Base-by-base conservation (phyloP, 1,140 invertebrate genomes). In the Drosophila pruinosa region DNA sequence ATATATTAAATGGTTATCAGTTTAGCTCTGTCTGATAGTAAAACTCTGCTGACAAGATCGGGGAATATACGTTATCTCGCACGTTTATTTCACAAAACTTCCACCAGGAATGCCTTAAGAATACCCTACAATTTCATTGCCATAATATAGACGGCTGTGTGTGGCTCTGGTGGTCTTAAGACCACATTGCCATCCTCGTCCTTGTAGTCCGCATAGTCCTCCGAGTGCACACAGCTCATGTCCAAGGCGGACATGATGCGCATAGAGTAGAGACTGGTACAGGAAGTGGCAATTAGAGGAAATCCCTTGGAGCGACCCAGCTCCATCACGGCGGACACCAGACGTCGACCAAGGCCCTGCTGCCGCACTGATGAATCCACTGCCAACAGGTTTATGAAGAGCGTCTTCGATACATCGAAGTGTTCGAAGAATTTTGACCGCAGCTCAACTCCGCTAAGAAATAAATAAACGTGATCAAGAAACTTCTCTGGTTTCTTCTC, bases 51-150 rank as follows among this genome's bases (percentile, higher is more conserved):
- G 15, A 39, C 17, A 17, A 8, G 12, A n/a, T 6, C n/a, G n/a
- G n/a, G n/a, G n/a, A 17, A 39, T 7, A 4, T 39, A 8, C 7
- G 15, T 6, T 39, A 39, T 39, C 38, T 39, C 38, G 2, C 38
- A 39, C 38, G 38, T 39, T 39, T 39, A 15, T 39, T 34, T 34
- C n/a, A 8, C 10, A 39, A 14, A 36, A n/a, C 36, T 12, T 39
- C n/a, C n/a, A n/a, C n/a, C n/a, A n/a, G n/a, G n/a, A n/a, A n/a
- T n/a, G n/a, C n/a, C n/a, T n/a, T 28, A 4, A 12, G 28, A 15
- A 38, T 45, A 19, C 21, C 28, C n/a, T 73, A 92, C 63, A 92
- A 78, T 74, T 80, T 62, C 2, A 82, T 68, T 10, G 58, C 78
- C 74, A 86, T 61, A 1, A 86, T 63, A 26, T 43, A 61, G 34